A percentile compares a stretch with the other conserved stretches of the same genome.
Evolutionary conservation across 2,888 invertebrate genomes (phyloP).

Genomic region (Autographa pulchrina): DNA sequence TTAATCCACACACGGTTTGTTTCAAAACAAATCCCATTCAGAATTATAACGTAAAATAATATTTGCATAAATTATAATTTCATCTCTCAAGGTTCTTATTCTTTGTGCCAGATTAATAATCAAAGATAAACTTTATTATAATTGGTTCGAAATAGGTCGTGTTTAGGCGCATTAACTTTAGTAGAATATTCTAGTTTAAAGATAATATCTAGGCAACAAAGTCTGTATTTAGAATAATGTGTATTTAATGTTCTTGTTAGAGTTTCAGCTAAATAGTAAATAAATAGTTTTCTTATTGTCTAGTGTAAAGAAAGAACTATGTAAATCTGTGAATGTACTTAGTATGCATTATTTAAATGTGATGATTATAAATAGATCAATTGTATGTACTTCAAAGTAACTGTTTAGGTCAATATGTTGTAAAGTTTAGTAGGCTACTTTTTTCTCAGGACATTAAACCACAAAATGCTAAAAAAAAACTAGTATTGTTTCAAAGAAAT

Average conservation of each 20-base stretch:
- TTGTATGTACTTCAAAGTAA: neutral
- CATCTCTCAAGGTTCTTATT: neutral
- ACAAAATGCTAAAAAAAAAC: too few species aligned
- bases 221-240: neutral
- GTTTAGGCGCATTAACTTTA: neutral
- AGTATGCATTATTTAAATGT: neutral
- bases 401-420: neutral
- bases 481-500: too few species aligned
- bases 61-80: neutral
- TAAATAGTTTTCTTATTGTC: slow-evolving; percentile 4
- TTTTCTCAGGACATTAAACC: too few species aligned
- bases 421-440: too few species aligned
- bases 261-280: neutral
- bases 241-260: neutral
- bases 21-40: neutral
- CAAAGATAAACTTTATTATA: neutral
- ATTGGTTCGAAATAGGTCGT: neutral
- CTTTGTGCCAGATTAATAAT: neutral
- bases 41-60: neutral
- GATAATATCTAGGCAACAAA: neutral
- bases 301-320: neutral
- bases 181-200: slow-evolving; percentile 2
- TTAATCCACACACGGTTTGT: neutral
- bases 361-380: neutral
- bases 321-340: neutral